Percentiles rank a stretch among this genome's conserved stretches.
These are phyloP conservation scores for Drosophila albomicans DNA, from an alignment of 1,140 invertebrate genomes.

Conservation along the genomic window DNA sequence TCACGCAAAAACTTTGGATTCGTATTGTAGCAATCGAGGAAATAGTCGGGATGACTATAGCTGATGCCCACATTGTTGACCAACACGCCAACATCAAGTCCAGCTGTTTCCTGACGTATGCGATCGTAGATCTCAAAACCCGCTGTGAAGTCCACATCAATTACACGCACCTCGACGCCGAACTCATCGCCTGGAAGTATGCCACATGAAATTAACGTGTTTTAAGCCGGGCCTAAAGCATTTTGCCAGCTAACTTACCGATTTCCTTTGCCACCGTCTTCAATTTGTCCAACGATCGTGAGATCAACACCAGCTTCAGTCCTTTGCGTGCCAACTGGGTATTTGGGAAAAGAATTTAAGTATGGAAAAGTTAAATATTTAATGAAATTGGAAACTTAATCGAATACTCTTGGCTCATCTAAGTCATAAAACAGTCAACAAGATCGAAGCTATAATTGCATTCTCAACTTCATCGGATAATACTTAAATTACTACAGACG, in stretches of 20 bases:
- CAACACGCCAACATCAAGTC: constrained; percentile 95
- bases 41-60: constrained; percentile 94
- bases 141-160: constrained; percentile 94
- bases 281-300: constrained; percentile 93
- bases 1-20: constrained; percentile 86
- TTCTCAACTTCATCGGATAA: too few relatives aligned
- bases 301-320: constrained; percentile 95
- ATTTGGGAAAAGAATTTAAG: neutral
- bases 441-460: too few relatives aligned
- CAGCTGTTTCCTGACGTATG: constrained; percentile 90
- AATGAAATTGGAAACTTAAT: neutral
- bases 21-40: constrained; percentile 89
- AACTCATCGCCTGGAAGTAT: constrained; percentile 88
- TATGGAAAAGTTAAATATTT: neutral
- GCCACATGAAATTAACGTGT: constrained; percentile 10
- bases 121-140: constrained; percentile 90
- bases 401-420: too few relatives aligned
- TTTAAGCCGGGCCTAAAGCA: constrained; percentile 9
- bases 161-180: constrained; percentile 92
- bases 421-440: too few relatives aligned
- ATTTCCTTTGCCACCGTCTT: constrained; percentile 93
- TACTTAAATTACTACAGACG: too few relatives aligned
- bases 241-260: constrained; percentile 42
- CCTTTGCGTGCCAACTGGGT: constrained; percentile 91
- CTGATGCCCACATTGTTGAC: constrained; percentile 98